A percentile compares a stretch with the other conserved stretches of the same genome.
Conservation (phyloP, 2,888 invertebrate genomes). For the Limnephilus lunatus region DNA sequence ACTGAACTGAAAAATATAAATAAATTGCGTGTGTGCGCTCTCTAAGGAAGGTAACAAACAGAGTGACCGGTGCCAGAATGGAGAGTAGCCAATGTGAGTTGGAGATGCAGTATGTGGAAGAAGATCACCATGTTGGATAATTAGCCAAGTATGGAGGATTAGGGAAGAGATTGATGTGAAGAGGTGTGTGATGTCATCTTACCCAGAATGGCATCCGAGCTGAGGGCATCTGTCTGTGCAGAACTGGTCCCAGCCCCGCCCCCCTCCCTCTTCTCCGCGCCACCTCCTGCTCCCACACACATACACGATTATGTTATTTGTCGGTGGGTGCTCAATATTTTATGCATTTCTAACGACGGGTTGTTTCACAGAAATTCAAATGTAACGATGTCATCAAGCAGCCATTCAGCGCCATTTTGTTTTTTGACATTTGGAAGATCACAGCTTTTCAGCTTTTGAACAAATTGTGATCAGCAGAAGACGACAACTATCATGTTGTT, state of each 20-base stretch:
- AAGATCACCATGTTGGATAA: background rate
- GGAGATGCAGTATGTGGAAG: background rate
- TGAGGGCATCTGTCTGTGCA: constrained; percentile 50
- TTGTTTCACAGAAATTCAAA: too few species aligned
- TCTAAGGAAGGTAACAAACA: background rate
- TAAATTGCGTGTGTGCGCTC: background rate
- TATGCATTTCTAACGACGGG: background rate
- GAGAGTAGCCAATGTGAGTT: background rate
- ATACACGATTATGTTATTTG: background rate
- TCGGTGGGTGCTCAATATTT: background rate
- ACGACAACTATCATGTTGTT: too few species aligned
- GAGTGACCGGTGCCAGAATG: background rate
- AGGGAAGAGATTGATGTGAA: constrained; percentile 28
- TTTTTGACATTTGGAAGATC: too few species aligned
- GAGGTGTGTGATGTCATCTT: constrained; percentile 51
- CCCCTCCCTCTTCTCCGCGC: constrained; percentile 58
- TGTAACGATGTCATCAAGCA: too few species aligned
- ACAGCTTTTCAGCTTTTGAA: too few species aligned
- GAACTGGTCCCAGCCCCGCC: constrained; percentile 45
- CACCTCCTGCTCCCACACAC: constrained; percentile 61
- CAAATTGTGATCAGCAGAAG: too few species aligned
- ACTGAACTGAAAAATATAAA: constrained; percentile 8
- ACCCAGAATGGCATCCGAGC: constrained; percentile 62
- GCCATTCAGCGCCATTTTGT: too few species aligned
- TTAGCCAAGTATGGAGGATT: background rate